Conservation (phyloP, 1,140 invertebrate species). For the Heliconius hermathena region DNA sequence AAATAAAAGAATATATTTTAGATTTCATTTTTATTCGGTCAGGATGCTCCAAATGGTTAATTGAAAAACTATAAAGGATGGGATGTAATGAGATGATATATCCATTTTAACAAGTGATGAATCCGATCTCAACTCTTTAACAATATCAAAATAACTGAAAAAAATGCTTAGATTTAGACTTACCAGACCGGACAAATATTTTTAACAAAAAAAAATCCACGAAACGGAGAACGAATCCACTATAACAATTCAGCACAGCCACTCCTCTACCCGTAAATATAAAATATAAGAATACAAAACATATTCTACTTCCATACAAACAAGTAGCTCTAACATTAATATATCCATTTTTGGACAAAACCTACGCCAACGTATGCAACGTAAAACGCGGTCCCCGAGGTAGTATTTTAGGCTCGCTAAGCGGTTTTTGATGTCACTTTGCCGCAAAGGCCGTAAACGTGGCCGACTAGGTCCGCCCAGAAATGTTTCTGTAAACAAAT, state of each 20-base stretch:
- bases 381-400: constrained; percentile 28
- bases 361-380: constrained; percentile 16
- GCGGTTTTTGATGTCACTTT: constrained; percentile 46
- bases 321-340: neutral
- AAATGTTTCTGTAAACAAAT: constrained; percentile 18
- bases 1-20: no score
- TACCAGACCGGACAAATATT: no score
- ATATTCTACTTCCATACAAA: neutral
- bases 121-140: no score
- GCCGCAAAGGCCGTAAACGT: constrained; percentile 35
- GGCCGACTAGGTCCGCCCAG: constrained; percentile 9
- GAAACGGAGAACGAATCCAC: neutral
- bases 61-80: no score
- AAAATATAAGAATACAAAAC: neutral
- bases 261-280: neutral
- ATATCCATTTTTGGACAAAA: constrained; percentile 18
- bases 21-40: no score
- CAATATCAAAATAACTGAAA: no score
- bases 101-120: no score
- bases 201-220: neutral
- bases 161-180: no score
- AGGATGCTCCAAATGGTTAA: no score
- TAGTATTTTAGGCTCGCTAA: constrained; percentile 41
- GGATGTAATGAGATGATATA: no score
- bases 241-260: neutral